Base-by-base conservation (phyloP, 1,140 invertebrate species). In the Drosophila takahashii region DNA sequence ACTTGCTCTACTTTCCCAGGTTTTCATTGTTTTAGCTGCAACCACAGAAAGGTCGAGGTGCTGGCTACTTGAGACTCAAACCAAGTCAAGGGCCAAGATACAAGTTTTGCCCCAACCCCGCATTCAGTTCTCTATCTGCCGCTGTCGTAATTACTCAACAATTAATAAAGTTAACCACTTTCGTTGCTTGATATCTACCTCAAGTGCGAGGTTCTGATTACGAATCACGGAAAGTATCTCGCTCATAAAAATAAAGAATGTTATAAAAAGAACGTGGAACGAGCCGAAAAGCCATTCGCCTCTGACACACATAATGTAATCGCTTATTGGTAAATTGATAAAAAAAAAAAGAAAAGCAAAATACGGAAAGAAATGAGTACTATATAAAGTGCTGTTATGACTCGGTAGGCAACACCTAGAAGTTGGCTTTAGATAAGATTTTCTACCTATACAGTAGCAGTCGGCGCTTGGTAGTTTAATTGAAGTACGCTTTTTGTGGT, bases 91-190 rank as follows among this genome's bases (percentile, higher is more conserved):
- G 44, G 65, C 41, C 64, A n/a, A 39, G 66, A 56, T 70, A 69
- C 42, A 69, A 69, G 66, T 34, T 27, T n/a, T 34, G 22, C 53
- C 39, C 45, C 42, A 56, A 3, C 34, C 42, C 29, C 44, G 18
- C 18, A 13, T n/a, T 34, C 6, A 11, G 15, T 26, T 42, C 39
- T 39, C 15, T 47, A 45, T 58, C 51, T 62, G 37, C 11, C 37
- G 50, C 41, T 36, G 37, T n/a, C 34, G 45, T 77, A 83, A 83
- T 83, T 83, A 79, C 54, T 39, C 59, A 71, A 37, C 75, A 69
- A 83, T 83, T 83, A 83, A 84, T 84, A 84, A 70, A 84, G 41
- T 67, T 71, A 71, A 70, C 73, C 73, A 62, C 64, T 67, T 67
- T 67, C 37, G 32, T 48, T 44, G 36, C 26, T 15, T 44, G 65